Percentiles rank a stretch among this genome's conserved stretches.
Evolutionary conservation across 2,797 vertebrate genomes (phyloP).

Genomic region (Hippopotamyrus pictus): DNA sequence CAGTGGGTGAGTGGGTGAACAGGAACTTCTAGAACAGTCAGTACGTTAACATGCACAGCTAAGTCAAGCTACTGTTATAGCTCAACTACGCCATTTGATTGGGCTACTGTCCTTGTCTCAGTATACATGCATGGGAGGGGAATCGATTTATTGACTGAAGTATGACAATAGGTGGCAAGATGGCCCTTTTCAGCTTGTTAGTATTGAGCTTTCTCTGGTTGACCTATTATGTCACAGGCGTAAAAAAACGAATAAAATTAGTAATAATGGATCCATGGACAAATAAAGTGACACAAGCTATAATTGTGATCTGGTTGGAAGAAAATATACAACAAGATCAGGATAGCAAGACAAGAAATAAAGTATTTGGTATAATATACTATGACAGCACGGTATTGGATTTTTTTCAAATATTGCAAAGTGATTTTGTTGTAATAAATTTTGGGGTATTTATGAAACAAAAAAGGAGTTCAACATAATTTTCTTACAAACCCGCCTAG

Average conservation of each 20-base stretch:
- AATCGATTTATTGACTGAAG: not conserved
- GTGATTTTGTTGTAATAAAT: not conserved
- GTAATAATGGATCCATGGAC: not conserved
- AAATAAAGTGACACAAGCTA: not conserved
- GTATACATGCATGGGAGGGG: not conserved
- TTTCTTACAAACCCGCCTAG: not conserved
- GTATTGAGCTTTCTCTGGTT: not conserved
- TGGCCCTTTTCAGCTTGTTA: not conserved
- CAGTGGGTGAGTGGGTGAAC: not conserved
- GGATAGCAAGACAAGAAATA: not conserved
- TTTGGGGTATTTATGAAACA: not conserved
- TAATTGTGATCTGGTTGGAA: not conserved
- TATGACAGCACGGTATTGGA: not conserved
- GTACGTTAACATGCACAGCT: not conserved
- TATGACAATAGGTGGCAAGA: not conserved
- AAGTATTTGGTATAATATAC: not conserved
- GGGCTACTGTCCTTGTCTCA: not conserved
- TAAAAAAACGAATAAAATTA: not conserved
- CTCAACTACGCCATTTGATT: not conserved
- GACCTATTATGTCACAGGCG: not conserved
- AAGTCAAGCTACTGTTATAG: not conserved
- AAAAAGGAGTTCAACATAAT: not conserved
- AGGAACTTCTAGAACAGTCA: not conserved
- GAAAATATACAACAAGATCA: not conserved
- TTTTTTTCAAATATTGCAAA: not conserved